phyloP scores from a whole-genome alignment of 2,888 invertebrate genomes.

The Cosmia pyralina region DNA sequence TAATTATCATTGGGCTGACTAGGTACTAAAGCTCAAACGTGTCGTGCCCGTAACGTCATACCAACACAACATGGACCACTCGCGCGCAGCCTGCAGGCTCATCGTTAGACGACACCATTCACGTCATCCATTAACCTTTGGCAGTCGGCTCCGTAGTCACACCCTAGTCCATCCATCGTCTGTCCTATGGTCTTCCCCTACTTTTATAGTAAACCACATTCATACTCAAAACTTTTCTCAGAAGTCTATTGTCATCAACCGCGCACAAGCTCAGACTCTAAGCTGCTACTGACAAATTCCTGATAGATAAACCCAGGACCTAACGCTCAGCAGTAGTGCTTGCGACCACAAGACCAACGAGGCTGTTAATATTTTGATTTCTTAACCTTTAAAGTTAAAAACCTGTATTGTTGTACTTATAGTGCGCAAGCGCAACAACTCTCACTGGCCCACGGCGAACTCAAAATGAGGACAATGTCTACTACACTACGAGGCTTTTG shows the following conservation, averaged over 20 bases:
- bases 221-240: background rate
- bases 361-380: constrained; percentile 8
- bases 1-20: too few relatives aligned
- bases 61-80: too few relatives aligned
- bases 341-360: too few relatives aligned
- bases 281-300: too few relatives aligned
- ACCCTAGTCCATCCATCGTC: background rate
- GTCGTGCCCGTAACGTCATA: too few relatives aligned
- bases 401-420: background rate
- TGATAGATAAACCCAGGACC: too few relatives aligned
- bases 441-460: constrained; percentile 1
- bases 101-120: too few relatives aligned
- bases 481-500: background rate
- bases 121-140: background rate
- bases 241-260: too few relatives aligned
- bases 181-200: background rate
- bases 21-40: too few relatives aligned
- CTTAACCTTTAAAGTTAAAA: constrained; percentile 8
- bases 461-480: constrained; percentile 20
- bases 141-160: background rate
- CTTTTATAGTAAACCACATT: background rate
- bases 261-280: too few relatives aligned
- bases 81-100: too few relatives aligned
- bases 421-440: background rate
- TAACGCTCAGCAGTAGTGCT: too few relatives aligned